Evolutionary conservation across 1,140 invertebrate genomes (phyloP).

Genomic region (Lordiphosa collinella): DNA sequence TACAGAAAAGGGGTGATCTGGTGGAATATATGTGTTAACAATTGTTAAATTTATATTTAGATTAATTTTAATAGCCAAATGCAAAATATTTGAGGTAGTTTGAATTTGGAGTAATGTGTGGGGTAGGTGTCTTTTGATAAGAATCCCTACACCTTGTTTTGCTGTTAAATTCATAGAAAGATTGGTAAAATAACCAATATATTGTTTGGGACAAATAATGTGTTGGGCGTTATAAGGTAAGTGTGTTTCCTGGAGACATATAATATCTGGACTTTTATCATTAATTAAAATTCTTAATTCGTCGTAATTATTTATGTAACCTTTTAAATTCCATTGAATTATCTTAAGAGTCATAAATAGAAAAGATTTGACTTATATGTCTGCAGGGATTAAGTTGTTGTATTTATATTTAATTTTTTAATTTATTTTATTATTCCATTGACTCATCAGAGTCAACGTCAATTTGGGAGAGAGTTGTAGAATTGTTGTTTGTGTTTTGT

Average conservation of each 20-base stretch:
- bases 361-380: neutral
- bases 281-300: neutral
- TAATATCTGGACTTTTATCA: neutral
- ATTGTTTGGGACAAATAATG: neutral
- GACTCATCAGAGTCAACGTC: neutral
- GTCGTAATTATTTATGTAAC: neutral
- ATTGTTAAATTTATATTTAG: neutral
- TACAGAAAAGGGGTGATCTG: neutral
- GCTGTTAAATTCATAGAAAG: neutral
- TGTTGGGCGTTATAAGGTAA: neutral
- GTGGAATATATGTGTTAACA: conserved; percentile 15
- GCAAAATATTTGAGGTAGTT: neutral
- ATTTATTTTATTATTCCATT: neutral
- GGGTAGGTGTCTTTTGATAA: conserved; percentile 8
- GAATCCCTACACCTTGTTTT: conserved; percentile 14
- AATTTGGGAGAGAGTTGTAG: neutral
- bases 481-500: neutral
- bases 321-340: neutral
- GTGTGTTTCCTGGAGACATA: conserved; percentile 6
- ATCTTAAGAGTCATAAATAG: neutral
- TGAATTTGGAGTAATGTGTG: neutral
- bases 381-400: neutral
- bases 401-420: no score
- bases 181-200: conserved; percentile 12
- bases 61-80: neutral